phyloP scores from a whole-genome alignment of 2,888 invertebrate species.

The Phrixothrix hirtus region DNA sequence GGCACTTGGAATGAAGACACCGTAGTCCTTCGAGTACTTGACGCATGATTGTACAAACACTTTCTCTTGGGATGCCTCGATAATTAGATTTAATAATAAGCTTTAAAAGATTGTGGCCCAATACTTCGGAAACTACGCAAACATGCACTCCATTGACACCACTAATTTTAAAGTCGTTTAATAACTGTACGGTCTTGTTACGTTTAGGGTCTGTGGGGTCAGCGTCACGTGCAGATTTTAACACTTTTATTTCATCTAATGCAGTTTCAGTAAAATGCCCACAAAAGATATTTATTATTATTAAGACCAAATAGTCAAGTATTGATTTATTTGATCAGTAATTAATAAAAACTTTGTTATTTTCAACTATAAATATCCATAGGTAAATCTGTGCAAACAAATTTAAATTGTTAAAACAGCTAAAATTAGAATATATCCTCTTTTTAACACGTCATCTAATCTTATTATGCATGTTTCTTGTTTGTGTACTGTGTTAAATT shows the following conservation, averaged over 20 bases:
- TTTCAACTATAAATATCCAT: too few relatives aligned
- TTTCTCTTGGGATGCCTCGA: slow-evolving; percentile 92
- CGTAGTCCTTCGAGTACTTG: slow-evolving; percentile 95
- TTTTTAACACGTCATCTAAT: too few relatives aligned
- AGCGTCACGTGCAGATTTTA: slow-evolving; percentile 92
- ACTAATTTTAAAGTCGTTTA: slow-evolving; percentile 97
- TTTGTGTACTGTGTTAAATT: too few relatives aligned
- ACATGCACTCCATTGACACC: slow-evolving; percentile 98
- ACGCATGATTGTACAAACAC: slow-evolving; percentile 93
- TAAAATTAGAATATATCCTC: too few relatives aligned
- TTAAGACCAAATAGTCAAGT: too few relatives aligned
- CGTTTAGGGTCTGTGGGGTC: slow-evolving; percentile 90
- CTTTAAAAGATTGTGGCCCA: slow-evolving; percentile 97
- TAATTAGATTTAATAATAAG: slow-evolving; percentile 98
- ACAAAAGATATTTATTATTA: too few relatives aligned
- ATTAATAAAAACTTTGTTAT: too few relatives aligned
- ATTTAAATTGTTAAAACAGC: too few relatives aligned
- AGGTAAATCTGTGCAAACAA: too few relatives aligned
- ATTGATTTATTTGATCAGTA: too few relatives aligned
- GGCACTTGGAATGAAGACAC: slow-evolving; percentile 96
- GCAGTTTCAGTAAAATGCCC: slow-evolving; percentile 99
- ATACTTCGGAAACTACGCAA: slow-evolving; percentile 99
- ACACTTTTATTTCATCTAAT: slow-evolving; percentile 96
- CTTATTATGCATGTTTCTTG: too few relatives aligned
- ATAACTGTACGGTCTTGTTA: slow-evolving; percentile 94